Conservation (phyloP, 2,888 invertebrate species). For the Tetragonisca angustula region DNA sequence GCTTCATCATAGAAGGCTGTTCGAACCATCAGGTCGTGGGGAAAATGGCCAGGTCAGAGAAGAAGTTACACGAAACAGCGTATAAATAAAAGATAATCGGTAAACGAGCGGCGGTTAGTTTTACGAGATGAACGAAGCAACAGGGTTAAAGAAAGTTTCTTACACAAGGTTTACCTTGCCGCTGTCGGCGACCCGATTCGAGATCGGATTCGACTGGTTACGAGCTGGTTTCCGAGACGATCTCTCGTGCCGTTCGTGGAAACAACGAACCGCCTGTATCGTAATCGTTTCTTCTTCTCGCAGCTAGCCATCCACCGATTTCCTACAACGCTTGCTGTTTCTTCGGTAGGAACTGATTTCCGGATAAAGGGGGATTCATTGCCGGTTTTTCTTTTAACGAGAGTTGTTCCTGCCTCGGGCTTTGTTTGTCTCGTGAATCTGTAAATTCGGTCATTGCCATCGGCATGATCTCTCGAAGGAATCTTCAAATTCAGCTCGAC, state of each 20-base stretch:
- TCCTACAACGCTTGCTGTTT: neutral
- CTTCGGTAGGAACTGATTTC: conserved; percentile 20
- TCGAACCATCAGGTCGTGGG: conserved; percentile 9
- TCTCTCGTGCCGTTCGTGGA: conserved; percentile 32
- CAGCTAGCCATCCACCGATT: neutral
- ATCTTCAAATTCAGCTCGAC: neutral
- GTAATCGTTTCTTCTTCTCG: conserved; percentile 11
- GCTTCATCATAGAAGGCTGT: conserved; percentile 64
- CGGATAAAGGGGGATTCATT: conserved; percentile 29
- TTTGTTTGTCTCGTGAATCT: neutral
- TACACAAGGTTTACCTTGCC: conserved; percentile 51
- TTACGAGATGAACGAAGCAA: conserved; percentile 5
- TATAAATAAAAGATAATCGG: conserved; percentile 60
- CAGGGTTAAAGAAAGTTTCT: conserved; percentile 12
- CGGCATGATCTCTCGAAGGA: neutral
- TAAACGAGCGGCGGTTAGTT: conserved; percentile 49
- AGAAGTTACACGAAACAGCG: conserved; percentile 22
- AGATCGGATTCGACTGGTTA: conserved; percentile 21
- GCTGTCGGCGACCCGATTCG: conserved; percentile 44
- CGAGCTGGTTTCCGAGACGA: conserved; percentile 12
- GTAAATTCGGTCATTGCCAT: neutral
- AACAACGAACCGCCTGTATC: conserved; percentile 13
- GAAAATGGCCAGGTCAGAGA: conserved; percentile 29
- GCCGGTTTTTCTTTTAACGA: neutral
- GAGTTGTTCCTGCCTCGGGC: neutral